Percentiles rank a stretch among this genome's conserved stretches.
Conservation (phyloP, 2,888 invertebrate species). For the Beris morrisii region DNA sequence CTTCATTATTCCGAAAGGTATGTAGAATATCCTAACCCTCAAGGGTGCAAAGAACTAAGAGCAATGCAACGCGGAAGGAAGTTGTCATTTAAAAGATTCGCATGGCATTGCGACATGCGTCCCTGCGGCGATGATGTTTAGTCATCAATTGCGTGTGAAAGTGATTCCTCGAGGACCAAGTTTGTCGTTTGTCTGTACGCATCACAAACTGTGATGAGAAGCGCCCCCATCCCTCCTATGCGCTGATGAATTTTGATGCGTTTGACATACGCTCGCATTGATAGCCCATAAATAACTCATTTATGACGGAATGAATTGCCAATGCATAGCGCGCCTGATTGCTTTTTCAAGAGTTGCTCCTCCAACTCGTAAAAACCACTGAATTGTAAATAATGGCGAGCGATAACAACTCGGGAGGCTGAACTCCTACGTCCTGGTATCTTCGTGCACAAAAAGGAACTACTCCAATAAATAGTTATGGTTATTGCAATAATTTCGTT, state of each 20-base stretch:
- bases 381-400: conserved; percentile 38
- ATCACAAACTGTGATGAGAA: background rate
- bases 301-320: conserved; percentile 53
- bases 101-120: background rate
- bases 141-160: conserved; percentile 16
- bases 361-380: conserved; percentile 37
- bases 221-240: conserved; percentile 14
- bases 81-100: conserved; percentile 9
- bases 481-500: conserved; percentile 40
- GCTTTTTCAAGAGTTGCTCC: conserved; percentile 39
- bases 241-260: conserved; percentile 50
- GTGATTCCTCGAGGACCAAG: conserved; percentile 16
- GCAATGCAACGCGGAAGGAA: conserved; percentile 9
- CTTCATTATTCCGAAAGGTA: background rate
- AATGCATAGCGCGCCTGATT: conserved; percentile 40
- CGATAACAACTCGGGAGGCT: conserved; percentile 35
- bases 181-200: conserved; percentile 2
- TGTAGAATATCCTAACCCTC: background rate
- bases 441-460: conserved; percentile 20
- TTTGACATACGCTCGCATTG: conserved; percentile 58
- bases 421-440: background rate
- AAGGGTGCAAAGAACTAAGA: background rate
- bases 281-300: conserved; percentile 56
- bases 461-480: conserved; percentile 39
- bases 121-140: conserved; percentile 1